Base-by-base conservation (phyloP, 2,113 vertebrate genomes). In the Murina feae region DNA sequence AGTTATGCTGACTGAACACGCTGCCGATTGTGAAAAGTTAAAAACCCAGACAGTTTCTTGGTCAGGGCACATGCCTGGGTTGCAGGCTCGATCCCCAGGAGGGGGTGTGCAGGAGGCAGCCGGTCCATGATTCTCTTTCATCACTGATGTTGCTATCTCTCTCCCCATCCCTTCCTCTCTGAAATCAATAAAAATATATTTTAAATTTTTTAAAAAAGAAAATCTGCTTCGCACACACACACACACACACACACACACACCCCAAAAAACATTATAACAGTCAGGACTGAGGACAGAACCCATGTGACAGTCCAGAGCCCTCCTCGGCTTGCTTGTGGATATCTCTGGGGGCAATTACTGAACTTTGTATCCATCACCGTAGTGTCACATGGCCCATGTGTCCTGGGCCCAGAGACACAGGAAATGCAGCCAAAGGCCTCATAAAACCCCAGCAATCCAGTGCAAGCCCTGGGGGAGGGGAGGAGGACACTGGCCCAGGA, bases 211-310 rank as follows among this genome's bases (percentile, higher is more conserved):
- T 32, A 14, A 32, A 58, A 58, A 25, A 58, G 1, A 53, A 20
- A 53, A 44, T 47, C 66, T 21, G 68, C 53, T 44, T 75, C 28
- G 21, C 21, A 25, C 21, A 58, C 55, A 58, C 20, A 55, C 53
- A 55, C 53, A 53, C 53, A 53, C 53, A 53, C 53, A 55, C 20
- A 55, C 20, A 55, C 53, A 55, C 53, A 55, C 53, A 55, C 53
- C 51, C 20, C 9, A 58, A 23, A 49, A 35, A 78, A 28, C 23
- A 28, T n/a, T 55, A 9, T 69, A 35, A 25, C 13, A 32, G 39
- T 91, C 79, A 93, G 69, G n/a, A 72, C 84, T 25, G 42, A 91
- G 89, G 75, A 32, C 53, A 86, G 94, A 82, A 11, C 6, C 32
- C 21, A 4, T 10, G 2, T 13, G 76, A 35, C 10, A 20, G 32